Percentiles rank a stretch among this genome's conserved stretches.
phyloP scores from a whole-genome alignment of 2,113 vertebrate genomes.

The Limnothrissa miodon region DNA sequence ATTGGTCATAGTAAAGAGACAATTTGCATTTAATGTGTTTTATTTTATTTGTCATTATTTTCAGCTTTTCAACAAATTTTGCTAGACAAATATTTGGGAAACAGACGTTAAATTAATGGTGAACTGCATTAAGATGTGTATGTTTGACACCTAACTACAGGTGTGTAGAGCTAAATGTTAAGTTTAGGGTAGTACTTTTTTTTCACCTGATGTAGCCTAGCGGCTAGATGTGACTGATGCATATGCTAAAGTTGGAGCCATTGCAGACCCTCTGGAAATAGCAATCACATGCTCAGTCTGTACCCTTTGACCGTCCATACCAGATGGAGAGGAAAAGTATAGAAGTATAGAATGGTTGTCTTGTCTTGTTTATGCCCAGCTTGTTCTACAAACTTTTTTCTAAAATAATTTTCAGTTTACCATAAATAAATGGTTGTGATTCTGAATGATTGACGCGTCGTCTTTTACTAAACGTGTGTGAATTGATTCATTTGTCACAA shows the following conservation, averaged over 20 bases:
- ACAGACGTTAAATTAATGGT: not conserved
- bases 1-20: constrained; percentile 1
- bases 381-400: not conserved
- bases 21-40: not conserved
- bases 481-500: not conserved
- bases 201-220: not conserved
- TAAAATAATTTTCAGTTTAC: not conserved
- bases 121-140: not conserved
- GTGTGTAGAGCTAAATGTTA: not conserved
- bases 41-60: not conserved
- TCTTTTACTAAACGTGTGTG: not conserved
- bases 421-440: constrained; percentile 13
- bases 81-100: not conserved
- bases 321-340: not conserved
- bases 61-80: not conserved
- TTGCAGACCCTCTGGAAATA: not conserved
- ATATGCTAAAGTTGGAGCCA: not conserved
- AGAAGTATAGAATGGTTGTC: not conserved
- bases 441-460: not conserved
- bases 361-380: not conserved
- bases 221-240: not conserved
- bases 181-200: not conserved
- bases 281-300: not conserved
- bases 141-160: not conserved
- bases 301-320: not conserved